phyloP scores from a whole-genome alignment of 2,888 invertebrate genomes.

The Limnephilus rhombicus region DNA sequence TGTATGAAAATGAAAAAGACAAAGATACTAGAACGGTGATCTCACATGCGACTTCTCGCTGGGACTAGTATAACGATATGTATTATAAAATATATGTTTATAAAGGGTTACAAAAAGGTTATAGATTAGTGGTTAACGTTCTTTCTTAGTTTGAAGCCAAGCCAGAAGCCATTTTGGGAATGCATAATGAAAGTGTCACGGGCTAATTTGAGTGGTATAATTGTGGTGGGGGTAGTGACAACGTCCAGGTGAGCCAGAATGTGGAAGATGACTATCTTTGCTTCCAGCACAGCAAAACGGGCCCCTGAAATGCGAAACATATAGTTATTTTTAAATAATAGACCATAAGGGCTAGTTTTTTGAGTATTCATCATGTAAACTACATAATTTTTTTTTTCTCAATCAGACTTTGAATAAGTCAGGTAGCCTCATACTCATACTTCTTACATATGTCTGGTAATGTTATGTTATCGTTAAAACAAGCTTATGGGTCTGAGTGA shows the following conservation, averaged over 20 bases:
- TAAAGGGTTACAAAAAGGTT: neutral
- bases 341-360: neutral
- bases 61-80: neutral
- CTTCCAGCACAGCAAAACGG: slow-evolving; percentile 70
- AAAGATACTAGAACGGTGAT: no score
- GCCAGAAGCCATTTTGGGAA: slow-evolving; percentile 67
- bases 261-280: slow-evolving; percentile 67
- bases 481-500: no score
- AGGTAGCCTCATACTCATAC: no score
- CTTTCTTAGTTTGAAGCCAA: slow-evolving; percentile 50
- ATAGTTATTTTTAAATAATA: neutral
- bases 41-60: no score
- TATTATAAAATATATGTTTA: neutral
- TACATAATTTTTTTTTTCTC: neutral
- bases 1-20: no score
- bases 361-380: neutral
- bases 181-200: slow-evolving; percentile 66
- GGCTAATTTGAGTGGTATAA: slow-evolving; percentile 67
- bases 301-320: slow-evolving; percentile 65
- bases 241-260: slow-evolving; percentile 67
- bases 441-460: no score
- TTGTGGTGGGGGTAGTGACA: slow-evolving; percentile 67
- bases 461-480: no score
- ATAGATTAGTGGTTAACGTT: neutral
- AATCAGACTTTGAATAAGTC: neutral